Conservation (phyloP, 2,797 vertebrate genomes). For the Macroramphosus scolopax region DNA sequence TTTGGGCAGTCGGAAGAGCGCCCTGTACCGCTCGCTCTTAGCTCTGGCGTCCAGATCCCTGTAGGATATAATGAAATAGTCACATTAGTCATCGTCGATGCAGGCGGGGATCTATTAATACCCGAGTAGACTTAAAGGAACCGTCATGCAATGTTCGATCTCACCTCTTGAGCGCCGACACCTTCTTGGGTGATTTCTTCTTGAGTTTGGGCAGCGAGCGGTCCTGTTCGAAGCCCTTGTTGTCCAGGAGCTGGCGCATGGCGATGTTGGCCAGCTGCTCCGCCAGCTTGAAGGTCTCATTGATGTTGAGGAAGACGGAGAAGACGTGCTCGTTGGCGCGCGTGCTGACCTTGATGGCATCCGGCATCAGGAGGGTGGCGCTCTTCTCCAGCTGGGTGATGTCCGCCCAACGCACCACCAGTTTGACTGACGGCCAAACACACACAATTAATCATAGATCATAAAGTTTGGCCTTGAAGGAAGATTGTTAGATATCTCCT, state of each 20-base stretch:
- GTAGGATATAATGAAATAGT: conserved; percentile 9
- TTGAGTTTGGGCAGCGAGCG: conserved; percentile 93
- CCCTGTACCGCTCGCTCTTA: conserved; percentile 92
- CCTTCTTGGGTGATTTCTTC: conserved; percentile 95
- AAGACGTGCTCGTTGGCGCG: conserved; percentile 90
- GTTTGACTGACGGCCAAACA: conserved; percentile 79
- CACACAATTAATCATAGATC: not conserved
- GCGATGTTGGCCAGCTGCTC: conserved; percentile 98
- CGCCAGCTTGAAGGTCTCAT: conserved; percentile 95
- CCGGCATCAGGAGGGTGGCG: conserved; percentile 89
- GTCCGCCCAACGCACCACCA: conserved; percentile 97
- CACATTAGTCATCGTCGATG: too few relatives aligned
- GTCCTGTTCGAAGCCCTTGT: conserved; percentile 96
- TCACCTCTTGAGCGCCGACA: conserved; percentile 94
- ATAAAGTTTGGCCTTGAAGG: too few relatives aligned
- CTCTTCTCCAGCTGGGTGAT: conserved; percentile 96
- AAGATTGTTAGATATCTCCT: too few relatives aligned
- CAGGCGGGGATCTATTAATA: too few relatives aligned
- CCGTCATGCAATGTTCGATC: conserved; percentile 6
- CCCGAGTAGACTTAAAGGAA: not conserved
- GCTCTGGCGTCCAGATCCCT: conserved; percentile 96
- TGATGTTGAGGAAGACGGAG: conserved; percentile 96
- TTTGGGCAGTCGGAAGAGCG: conserved; percentile 93
- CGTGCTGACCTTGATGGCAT: conserved; percentile 93
- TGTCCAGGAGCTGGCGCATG: conserved; percentile 97